Evolutionary conservation across 1,140 invertebrate genomes (phyloP).

Genomic region (Cotesia chilonis): DNA sequence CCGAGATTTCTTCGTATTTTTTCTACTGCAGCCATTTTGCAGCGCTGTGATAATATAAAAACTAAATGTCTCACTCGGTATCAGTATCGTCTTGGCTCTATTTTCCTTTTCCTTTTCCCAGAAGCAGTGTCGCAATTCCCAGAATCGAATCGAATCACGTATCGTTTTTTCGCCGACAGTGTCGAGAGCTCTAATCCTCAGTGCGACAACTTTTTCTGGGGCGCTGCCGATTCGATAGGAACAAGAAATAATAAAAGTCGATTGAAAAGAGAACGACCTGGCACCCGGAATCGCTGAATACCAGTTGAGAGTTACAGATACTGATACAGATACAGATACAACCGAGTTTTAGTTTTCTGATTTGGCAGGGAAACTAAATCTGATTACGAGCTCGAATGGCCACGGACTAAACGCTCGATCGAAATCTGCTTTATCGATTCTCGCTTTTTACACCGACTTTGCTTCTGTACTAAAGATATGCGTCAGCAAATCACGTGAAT

Average conservation of each 20-base stretch:
- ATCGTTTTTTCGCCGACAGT: constrained; percentile 22
- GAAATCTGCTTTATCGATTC: constrained; percentile 3
- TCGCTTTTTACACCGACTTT: background rate
- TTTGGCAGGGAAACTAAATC: constrained; percentile 29
- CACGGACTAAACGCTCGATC: constrained; percentile 1
- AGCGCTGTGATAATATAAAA: constrained; percentile 12
- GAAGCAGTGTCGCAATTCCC: constrained; percentile 24
- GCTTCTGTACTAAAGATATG: no score
- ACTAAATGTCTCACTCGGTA: constrained; percentile 16
- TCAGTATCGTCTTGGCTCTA: constrained; percentile 18
- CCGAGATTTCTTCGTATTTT: no score
- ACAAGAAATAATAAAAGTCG: background rate
- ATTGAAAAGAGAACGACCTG: background rate
- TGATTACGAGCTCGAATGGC: constrained; percentile 30
- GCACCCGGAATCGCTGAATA: no score
- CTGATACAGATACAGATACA: no score
- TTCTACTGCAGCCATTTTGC: background rate
- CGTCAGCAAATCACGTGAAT: no score
- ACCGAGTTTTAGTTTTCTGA: background rate
- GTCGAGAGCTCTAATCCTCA: constrained; percentile 23
- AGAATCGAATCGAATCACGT: constrained; percentile 33
- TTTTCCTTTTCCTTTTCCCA: background rate
- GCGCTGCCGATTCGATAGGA: background rate
- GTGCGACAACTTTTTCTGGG: background rate
- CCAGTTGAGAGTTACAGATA: background rate